Evolutionary conservation across 2,113 vertebrate species (phyloP), one percentile per base, ranked within the genome.

Genomic region (Perognathus longimembris): DNA sequence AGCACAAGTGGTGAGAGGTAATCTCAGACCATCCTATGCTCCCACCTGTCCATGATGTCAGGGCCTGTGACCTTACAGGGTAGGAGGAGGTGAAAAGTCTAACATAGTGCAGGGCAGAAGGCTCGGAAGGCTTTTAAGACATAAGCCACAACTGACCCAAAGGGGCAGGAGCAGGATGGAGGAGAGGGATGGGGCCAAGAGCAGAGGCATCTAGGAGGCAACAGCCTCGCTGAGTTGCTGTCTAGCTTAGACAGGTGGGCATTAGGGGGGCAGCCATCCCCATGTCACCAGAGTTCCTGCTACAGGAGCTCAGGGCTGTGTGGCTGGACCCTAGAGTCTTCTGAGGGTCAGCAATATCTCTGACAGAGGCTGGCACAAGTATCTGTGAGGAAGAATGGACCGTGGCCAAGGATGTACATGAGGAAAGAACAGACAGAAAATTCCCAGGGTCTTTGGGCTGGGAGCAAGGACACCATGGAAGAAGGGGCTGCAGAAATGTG

Each of bases 121-220:
- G 34, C 6, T 40, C 34, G 5, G 34, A 69, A 73, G 54, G 54
- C 71, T 79, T 87, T 61, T 34, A 69, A 34, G 38, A 38, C 5
- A 1, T 50, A 9, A 54, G 73, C 57, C 34, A 38, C 70, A 45
- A 32, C 4, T 4, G 76, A 45, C 0, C 54, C 61, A n/a, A 85
- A 79, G n/a, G 57, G 42, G 30, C 5, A 22, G 36, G 77, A 24
- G 70, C 61, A 69, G 71, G 21, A 12, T 1, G 11, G 28, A 38
- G 26, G 38, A 67, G 54, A 64, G 69, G 30, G n/a, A 63, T n/a
- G 17, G 22, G 22, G 20, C 24, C 34, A 14, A 26, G 24, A 50
- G 66, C 2, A 2, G 12, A 66, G 26, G 32, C 2, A 4, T 1
- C 10, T 1, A 1, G 66, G 57, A 57, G 28, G 30, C 20, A 7